Evolutionary conservation across 2,797 vertebrate genomes (phyloP), one percentile per base, ranked within the genome.

Genomic region (Rhinichthys osculus): DNA sequence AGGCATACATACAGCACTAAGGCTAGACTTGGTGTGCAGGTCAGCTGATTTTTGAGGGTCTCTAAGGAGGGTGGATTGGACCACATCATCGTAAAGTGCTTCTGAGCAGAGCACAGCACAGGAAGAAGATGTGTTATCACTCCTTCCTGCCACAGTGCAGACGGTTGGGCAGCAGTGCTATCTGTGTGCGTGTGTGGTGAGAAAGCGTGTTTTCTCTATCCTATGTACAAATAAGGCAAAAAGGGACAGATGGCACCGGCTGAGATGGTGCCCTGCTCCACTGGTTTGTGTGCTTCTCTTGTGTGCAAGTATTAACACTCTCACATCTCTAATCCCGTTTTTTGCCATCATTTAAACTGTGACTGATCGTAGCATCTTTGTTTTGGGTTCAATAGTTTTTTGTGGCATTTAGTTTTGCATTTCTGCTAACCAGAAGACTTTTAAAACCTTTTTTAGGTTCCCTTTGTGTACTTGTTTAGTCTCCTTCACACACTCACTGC

Each of bases 191-290:
- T 64, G 84, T 86, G 76, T 82, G 64, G 77, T 81, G 70, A 83
- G 59, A 40, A 23, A 11, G 71, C 3, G 9, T 47, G 70, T 86
- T 50, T 67, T 57, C 70, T 87, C 79, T 70, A 30, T 70, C 30
- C 89, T 79, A 89, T 94, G 94, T 92, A 95, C 95, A 94, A 94
- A 96, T 95, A 96, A 95, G 95, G 95, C 82, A 93, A 95, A 89
- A 89, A 14, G 87, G 90, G 90, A 91, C 90, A 88, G 91, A 94
- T 93, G 94, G 90, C 88, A 90, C 81, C 69, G 84, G 86, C 85
- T 82, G 50, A 90, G 90, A 86, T 86, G n/a, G 87, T 89, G 85
- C 87, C 86, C 86, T 89, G 59, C 72, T 87, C 33, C 40, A 83
- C 88, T 66, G 70, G 57, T 87, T 67, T 78, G 85, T 85, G 76